Base-by-base conservation (phyloP, 2,113 vertebrate genomes). In the Pangasianodon gigas region DNA sequence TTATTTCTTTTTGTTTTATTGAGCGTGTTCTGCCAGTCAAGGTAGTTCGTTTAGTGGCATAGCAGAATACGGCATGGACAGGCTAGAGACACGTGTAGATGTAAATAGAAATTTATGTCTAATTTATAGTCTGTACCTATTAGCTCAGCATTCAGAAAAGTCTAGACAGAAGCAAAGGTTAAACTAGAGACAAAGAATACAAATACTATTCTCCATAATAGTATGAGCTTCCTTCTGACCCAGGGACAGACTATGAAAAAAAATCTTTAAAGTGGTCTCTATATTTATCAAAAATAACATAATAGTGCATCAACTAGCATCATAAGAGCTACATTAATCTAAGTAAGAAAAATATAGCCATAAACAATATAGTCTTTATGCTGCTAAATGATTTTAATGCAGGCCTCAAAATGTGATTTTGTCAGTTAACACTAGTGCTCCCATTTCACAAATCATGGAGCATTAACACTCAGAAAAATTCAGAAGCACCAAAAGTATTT, bases 1-100 rank as follows among this genome's bases (percentile, higher is more conserved):
- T 65, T 26, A 85, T 65, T 85, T 51, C 84, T 32, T 69, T 86
- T 69, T 19, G 60, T 69, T 86, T 86, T 26, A 85, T 65, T 65
- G 58, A 52, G 24, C 41, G 21, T 41, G 14, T 84, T 84, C 11
- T 41, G 6, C 24, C 44, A 10, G 24, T 85, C 24, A 26, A 51
- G 60, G 14, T 2, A 48, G 11, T 26, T n/a, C 6, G 0, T 69
- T n/a, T 18, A 32, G 80, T 83, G 80, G 37, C 1, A n/a, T 6
- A 77, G 16, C 48, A 46, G 71, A 51, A 84, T 75, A 88, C 21
- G 81, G 21, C 21, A 87, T 51, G 51, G 83, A 75, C 85, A 62
- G 29, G 51, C 65, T 44, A 52, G 41, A 84, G 51, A 32, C 75
- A 48, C 58, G 67, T 92, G 91, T 44, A 26, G 29, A 48, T 2